Evolutionary conservation across 2,113 vertebrate species (phyloP).

Genomic region (Peromyscus polionotus): DNA sequence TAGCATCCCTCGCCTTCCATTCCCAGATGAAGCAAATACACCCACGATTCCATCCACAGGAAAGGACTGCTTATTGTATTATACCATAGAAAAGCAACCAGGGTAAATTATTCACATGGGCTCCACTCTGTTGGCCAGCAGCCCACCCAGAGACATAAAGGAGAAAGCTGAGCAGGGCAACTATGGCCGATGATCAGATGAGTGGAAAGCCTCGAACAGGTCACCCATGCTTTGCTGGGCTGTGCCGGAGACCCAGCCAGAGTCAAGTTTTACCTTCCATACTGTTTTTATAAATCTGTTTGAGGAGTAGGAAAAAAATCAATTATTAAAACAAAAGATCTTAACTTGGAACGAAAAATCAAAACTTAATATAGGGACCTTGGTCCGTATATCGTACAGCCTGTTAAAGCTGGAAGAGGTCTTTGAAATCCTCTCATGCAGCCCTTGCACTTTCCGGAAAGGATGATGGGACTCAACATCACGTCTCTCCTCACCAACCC

Average conservation of each 20-base stretch:
- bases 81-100: constrained; percentile 47
- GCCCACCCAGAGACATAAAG: not conserved
- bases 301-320: constrained; percentile 45
- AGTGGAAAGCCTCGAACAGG: not conserved
- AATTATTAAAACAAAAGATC: constrained; percentile 69
- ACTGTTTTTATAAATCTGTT: constrained; percentile 36
- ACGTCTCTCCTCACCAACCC: not conserved
- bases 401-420: not conserved
- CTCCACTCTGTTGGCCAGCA: constrained; percentile 54
- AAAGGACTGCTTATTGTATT: constrained; percentile 49
- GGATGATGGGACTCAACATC: not conserved
- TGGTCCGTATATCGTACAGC: not conserved
- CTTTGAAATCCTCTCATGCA: not conserved
- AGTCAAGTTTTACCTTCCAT: constrained; percentile 20
- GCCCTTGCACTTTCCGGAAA: not conserved
- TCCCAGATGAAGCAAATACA: not conserved
- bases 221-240: not conserved
- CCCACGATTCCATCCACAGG: not conserved
- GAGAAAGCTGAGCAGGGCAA: constrained; percentile 1
- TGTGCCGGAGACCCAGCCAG: constrained; percentile 20
- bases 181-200: not conserved
- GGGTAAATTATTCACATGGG: not conserved
- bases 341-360: constrained; percentile 57
- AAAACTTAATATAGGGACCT: constrained; percentile 11
- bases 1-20: not conserved